Evolutionary conservation across 1,140 invertebrate species (phyloP).

Genomic region (Drepana arcuata): DNA sequence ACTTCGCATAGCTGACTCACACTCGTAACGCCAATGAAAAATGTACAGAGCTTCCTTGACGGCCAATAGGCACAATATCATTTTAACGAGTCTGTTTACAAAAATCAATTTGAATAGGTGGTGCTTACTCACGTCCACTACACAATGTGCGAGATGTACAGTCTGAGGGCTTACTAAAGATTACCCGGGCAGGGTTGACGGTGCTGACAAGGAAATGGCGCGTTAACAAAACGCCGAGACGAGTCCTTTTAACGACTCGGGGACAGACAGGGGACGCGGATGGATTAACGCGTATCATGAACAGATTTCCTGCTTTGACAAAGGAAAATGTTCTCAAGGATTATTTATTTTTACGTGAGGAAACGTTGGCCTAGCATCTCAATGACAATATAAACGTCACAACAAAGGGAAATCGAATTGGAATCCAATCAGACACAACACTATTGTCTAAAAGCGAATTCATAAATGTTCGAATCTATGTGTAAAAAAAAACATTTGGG

Average conservation of each 20-base stretch:
- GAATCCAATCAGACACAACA: slow-evolving; percentile 6
- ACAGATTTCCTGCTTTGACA: slow-evolving; percentile 56
- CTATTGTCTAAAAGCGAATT: slow-evolving; percentile 8
- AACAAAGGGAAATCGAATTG: neutral
- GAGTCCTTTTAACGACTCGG: slow-evolving; percentile 43
- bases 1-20: slow-evolving; percentile 52
- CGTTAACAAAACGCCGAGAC: slow-evolving; percentile 46
- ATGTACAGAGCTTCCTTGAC: slow-evolving; percentile 28
- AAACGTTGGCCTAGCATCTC: slow-evolving; percentile 15
- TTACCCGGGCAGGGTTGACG: slow-evolving; percentile 30
- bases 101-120: slow-evolving; percentile 10
- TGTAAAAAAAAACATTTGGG: slow-evolving; percentile 7
- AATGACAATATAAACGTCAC: slow-evolving; percentile 19
- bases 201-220: slow-evolving; percentile 47
- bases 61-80: slow-evolving; percentile 34
- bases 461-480: no score
- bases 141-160: no score
- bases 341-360: slow-evolving; percentile 28
- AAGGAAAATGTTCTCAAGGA: slow-evolving; percentile 43
- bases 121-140: neutral
- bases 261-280: slow-evolving; percentile 50
- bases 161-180: slow-evolving; percentile 31
- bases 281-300: slow-evolving; percentile 58
- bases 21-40: slow-evolving; percentile 41
- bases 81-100: slow-evolving; percentile 26